Evolutionary conservation across 2,888 invertebrate genomes (phyloP).

Genomic region (Lasioglossum zephyrum): DNA sequence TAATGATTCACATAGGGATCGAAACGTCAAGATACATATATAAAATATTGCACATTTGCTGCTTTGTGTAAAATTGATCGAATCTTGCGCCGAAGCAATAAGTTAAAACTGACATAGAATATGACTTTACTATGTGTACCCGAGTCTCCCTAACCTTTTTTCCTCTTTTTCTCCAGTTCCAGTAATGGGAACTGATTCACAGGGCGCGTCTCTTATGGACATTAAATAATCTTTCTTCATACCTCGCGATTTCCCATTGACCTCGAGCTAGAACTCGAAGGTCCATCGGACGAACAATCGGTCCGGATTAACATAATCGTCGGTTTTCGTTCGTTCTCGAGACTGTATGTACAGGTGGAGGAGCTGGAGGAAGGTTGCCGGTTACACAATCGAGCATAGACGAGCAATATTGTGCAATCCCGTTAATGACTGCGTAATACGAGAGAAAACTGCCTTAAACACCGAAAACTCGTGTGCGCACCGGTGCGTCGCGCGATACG

Average conservation of each 20-base stretch:
- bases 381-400: conserved; percentile 62
- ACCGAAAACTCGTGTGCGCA: conserved; percentile 43
- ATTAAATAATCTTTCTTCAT: background rate
- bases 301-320: conserved; percentile 1
- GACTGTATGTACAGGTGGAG: background rate
- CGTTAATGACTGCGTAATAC: conserved; percentile 61
- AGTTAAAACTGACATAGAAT: too few relatives aligned
- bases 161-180: too few relatives aligned
- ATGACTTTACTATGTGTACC: too few relatives aligned
- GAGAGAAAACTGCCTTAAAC: conserved; percentile 47
- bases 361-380: conserved; percentile 30
- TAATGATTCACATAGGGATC: too few relatives aligned
- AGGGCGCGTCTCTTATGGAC: background rate
- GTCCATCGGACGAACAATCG: conserved; percentile 14
- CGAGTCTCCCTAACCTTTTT: too few relatives aligned
- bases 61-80: too few relatives aligned
- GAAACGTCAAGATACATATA: too few relatives aligned
- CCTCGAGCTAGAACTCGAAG: conserved; percentile 16
- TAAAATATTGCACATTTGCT: too few relatives aligned
- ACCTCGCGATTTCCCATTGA: background rate
- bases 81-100: too few relatives aligned
- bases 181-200: background rate
- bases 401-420: conserved; percentile 58
- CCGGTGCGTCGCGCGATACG: conserved; percentile 29
- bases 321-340: background rate